Conservation (phyloP, 2,888 invertebrate species). For the Bombyx huttoni region DNA sequence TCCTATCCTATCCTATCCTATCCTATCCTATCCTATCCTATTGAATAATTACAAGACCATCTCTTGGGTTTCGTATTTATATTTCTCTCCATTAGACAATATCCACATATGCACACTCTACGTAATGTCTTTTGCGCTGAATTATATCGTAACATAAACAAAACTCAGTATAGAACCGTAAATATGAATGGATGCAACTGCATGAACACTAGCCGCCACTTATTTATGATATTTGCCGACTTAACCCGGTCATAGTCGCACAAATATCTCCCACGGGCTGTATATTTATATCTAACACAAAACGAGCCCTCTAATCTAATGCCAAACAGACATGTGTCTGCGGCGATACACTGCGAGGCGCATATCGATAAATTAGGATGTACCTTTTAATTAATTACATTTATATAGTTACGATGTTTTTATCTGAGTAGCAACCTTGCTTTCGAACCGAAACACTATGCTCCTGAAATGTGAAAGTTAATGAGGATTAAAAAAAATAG, state of each 20-base stretch:
- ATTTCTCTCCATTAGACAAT: no score
- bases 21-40: no score
- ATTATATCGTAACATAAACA: no score
- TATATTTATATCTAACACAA: constrained; percentile 56
- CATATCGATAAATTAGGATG: background rate
- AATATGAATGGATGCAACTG: constrained; percentile 11
- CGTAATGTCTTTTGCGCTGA: no score
- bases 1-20: no score
- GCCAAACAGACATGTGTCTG: constrained; percentile 16
- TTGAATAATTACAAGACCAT: no score
- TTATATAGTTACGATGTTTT: background rate
- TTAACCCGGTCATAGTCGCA: constrained; percentile 67
- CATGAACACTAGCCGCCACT: constrained; percentile 25
- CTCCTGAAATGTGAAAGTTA: no score
- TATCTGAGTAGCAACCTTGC: no score
- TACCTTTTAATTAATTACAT: background rate
- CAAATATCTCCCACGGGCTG: constrained; percentile 56
- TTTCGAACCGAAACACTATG: no score
- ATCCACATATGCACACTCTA: no score
- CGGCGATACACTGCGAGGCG: background rate
- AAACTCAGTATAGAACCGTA: background rate
- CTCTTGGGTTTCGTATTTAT: no score
- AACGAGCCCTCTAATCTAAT: constrained; percentile 43
- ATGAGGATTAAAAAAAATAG: no score
- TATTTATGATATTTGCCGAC: constrained; percentile 44